Percentiles rank a stretch among this genome's conserved stretches.
Conservation (phyloP, 2,888 invertebrate genomes). For the Parasteatoda lunata region DNA sequence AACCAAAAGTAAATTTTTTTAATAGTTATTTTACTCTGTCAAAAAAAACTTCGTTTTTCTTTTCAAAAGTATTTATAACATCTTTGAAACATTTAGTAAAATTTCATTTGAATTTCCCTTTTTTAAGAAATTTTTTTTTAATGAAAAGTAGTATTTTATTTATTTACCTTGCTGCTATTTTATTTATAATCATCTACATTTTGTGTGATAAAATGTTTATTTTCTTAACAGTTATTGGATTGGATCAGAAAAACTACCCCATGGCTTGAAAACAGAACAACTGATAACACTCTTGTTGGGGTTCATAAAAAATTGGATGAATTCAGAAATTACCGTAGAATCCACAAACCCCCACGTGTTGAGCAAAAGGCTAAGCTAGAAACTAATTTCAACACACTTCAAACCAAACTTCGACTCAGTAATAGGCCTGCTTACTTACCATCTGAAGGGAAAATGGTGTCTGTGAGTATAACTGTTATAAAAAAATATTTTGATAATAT, state of each 20-base stretch:
- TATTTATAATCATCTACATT: neutral
- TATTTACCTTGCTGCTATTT: neutral
- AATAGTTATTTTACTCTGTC: too few relatives aligned
- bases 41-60: too few relatives aligned
- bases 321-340: conserved; percentile 98
- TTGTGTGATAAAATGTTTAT: conserved; percentile 52
- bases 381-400: conserved; percentile 99
- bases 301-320: conserved; percentile 97
- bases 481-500: neutral
- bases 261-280: conserved; percentile 96
- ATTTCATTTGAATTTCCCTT: too few relatives aligned
- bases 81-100: too few relatives aligned
- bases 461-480: conserved; percentile 79
- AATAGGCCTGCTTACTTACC: conserved; percentile 99
- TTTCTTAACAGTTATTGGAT: conserved; percentile 85
- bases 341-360: conserved; percentile 99
- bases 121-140: neutral
- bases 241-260: conserved; percentile 99
- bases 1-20: too few relatives aligned
- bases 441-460: conserved; percentile 99
- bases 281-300: conserved; percentile 97
- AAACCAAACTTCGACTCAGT: conserved; percentile 97
- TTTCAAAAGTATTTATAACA: too few relatives aligned
- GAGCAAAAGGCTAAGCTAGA: conserved; percentile 99
- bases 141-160: neutral